phyloP scores from a whole-genome alignment of 2,797 vertebrate species.

The Triplophysa yarkandensis region DNA sequence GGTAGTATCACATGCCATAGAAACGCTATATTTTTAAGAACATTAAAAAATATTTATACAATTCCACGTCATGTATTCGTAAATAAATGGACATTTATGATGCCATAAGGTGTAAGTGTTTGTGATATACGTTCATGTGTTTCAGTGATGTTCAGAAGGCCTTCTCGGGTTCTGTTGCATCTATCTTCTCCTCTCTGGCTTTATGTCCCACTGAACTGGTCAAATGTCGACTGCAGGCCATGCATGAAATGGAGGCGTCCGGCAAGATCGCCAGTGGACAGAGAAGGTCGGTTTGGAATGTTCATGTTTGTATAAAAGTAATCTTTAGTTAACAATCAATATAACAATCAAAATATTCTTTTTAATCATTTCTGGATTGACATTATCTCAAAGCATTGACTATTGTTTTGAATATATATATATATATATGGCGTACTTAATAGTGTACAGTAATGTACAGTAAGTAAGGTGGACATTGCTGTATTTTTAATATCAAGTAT shows the following conservation, averaged over 20 bases:
- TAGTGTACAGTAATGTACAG: too few relatives aligned
- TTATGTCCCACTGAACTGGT: constrained; percentile 96
- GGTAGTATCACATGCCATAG: too few relatives aligned
- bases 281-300: constrained; percentile 76
- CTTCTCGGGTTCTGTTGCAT: constrained; percentile 91
- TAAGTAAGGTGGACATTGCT: too few relatives aligned
- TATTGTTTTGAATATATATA: too few relatives aligned
- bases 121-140: constrained; percentile 20
- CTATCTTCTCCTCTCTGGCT: constrained; percentile 91
- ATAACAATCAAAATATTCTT: too few relatives aligned
- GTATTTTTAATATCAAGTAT: too few relatives aligned
- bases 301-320: background rate
- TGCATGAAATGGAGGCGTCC: constrained; percentile 92
- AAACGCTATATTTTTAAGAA: too few relatives aligned
- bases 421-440: too few relatives aligned
- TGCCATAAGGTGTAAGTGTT: background rate
- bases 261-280: constrained; percentile 87
- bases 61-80: background rate
- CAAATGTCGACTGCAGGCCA: constrained; percentile 95
- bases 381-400: too few relatives aligned
- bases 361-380: background rate
- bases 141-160: constrained; percentile 91
- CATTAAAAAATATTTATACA: too few relatives aligned
- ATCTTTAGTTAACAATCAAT: too few relatives aligned
- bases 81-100: background rate